Conservation (phyloP, 2,888 invertebrate genomes). For the Marronus borbonicus region DNA sequence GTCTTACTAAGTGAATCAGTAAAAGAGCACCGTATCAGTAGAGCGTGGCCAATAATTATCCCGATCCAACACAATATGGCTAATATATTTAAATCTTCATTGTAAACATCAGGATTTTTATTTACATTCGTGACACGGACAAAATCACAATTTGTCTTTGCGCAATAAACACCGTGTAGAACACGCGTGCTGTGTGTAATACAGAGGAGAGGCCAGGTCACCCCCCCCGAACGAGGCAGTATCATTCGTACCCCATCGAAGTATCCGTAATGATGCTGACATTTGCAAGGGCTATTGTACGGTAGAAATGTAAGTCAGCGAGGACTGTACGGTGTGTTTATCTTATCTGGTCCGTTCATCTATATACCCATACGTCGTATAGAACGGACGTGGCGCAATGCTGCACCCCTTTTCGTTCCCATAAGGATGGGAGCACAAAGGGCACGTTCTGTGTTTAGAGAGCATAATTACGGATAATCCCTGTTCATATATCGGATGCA, state of each 20-base stretch:
- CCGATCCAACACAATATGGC: neutral
- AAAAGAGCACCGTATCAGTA: too few species aligned
- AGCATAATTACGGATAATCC: constrained; percentile 70
- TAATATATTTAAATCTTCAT: constrained; percentile 36
- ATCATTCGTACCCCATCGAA: constrained; percentile 41
- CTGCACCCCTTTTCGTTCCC: constrained; percentile 67
- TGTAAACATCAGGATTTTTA: constrained; percentile 20
- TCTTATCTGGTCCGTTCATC: constrained; percentile 66
- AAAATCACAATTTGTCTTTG: constrained; percentile 37
- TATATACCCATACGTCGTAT: constrained; percentile 42
- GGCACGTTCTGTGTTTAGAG: constrained; percentile 67
- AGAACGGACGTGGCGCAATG: constrained; percentile 38
- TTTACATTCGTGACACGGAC: constrained; percentile 36
- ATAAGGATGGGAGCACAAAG: constrained; percentile 65
- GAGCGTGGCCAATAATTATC: too few species aligned
- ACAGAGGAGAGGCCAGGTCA: constrained; percentile 18
- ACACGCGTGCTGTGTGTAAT: constrained; percentile 22
- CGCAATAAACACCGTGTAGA: constrained; percentile 23
- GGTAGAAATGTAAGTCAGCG: constrained; percentile 57
- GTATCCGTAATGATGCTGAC: constrained; percentile 50
- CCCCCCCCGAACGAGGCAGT: constrained; percentile 10
- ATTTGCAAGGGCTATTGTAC: constrained; percentile 57
- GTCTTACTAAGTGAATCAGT: too few species aligned
- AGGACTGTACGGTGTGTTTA: constrained; percentile 63
- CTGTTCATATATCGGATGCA: constrained; percentile 61